Conservation (phyloP, 2,888 invertebrate species). For the Boloria euphrosyne region DNA sequence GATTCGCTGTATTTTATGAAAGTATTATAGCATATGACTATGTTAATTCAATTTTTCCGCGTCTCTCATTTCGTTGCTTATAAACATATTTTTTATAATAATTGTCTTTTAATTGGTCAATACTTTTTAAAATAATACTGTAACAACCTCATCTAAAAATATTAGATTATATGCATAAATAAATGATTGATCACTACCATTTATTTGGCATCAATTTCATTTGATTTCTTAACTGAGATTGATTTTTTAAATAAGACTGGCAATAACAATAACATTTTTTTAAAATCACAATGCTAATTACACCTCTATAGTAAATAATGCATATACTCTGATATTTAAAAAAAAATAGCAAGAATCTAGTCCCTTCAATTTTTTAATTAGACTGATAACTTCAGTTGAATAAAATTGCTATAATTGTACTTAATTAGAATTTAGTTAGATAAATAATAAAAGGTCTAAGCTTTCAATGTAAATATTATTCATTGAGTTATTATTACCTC, state of each 20-base stretch:
- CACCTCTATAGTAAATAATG: background rate
- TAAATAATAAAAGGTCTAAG: constrained; percentile 3
- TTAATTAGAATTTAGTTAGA: constrained; percentile 35
- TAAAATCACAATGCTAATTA: too few relatives aligned
- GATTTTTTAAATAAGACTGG: too few relatives aligned
- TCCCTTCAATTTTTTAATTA: constrained; percentile 21
- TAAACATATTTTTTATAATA: too few relatives aligned
- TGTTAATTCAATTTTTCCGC: constrained; percentile 18
- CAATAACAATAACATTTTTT: too few relatives aligned
- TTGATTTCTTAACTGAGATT: too few relatives aligned
- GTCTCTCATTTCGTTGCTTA: background rate
- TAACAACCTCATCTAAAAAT: too few relatives aligned
- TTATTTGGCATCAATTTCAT: too few relatives aligned
- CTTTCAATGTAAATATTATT: constrained; percentile 12
- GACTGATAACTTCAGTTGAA: background rate
- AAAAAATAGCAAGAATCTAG: constrained; percentile 25
- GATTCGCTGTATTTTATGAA: constrained; percentile 47
- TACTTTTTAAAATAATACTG: too few relatives aligned
- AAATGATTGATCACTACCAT: too few relatives aligned
- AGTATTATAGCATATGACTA: constrained; percentile 48
- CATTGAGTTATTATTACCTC: too few relatives aligned
- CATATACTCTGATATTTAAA: background rate
- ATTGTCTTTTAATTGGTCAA: too few relatives aligned
- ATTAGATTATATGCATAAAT: too few relatives aligned
- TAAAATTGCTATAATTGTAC: constrained; percentile 31